phyloP scores from a whole-genome alignment of 2,113 vertebrate genomes.

The Pelvicachromis taeniatus region DNA sequence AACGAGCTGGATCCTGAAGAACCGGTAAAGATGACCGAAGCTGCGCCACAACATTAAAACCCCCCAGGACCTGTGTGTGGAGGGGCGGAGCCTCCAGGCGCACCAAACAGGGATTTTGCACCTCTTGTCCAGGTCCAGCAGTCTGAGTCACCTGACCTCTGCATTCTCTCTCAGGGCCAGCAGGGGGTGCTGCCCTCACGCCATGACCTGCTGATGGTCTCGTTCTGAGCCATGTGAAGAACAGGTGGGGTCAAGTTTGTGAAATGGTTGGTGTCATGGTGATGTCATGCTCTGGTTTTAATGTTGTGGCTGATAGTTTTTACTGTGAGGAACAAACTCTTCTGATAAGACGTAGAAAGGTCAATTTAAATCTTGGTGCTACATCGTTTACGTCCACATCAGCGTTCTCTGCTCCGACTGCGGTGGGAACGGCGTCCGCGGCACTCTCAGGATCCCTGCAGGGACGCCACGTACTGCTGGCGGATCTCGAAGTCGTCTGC shows the following conservation, averaged over 20 bases:
- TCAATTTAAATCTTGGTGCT: not conserved
- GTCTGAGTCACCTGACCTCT: not conserved
- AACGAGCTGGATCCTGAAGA: not conserved
- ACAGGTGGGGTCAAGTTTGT: not conserved
- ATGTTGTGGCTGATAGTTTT: not conserved
- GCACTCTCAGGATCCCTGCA: slow-evolving; percentile 29
- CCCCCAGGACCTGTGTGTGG: not conserved
- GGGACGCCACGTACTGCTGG: slow-evolving; percentile 70
- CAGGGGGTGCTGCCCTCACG: not conserved
- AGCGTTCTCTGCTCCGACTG: not conserved
- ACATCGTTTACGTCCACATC: not conserved
- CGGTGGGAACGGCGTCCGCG: fast-evolving
- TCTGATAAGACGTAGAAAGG: not conserved
- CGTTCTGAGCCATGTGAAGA: not conserved
- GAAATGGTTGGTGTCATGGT: not conserved
- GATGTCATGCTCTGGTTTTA: not conserved
- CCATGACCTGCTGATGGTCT: not conserved
- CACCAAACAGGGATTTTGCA: not conserved
- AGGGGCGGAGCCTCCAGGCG: not conserved
- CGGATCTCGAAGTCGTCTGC: slow-evolving; percentile 83
- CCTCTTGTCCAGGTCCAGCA: not conserved
- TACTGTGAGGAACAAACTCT: not conserved
- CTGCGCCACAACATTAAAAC: not conserved
- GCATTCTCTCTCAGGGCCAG: not conserved
- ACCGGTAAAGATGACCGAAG: not conserved